Evolutionary conservation across 2,797 vertebrate species (phyloP).

Genomic region (Momotus momota): DNA sequence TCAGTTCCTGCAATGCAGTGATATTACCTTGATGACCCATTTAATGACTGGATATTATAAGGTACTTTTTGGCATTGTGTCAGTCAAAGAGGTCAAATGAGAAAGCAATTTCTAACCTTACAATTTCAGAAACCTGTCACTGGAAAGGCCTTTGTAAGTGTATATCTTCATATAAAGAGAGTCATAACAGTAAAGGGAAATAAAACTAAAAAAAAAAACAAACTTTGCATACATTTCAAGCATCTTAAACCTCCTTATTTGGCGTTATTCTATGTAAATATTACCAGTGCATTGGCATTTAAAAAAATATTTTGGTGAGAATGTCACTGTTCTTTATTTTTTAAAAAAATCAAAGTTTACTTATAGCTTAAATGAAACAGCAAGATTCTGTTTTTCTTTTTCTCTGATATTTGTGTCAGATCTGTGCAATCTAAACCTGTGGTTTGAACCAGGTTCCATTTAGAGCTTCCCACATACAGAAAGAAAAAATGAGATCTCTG

Average conservation of each 20-base stretch:
- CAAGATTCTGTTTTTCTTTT: background rate
- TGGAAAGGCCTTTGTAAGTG: background rate
- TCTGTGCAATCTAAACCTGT: background rate
- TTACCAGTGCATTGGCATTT: background rate
- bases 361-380: background rate
- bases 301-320: background rate
- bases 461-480: background rate
- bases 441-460: background rate
- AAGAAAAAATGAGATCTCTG: background rate
- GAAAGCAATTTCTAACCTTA: background rate
- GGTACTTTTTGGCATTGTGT: background rate
- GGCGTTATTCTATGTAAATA: background rate
- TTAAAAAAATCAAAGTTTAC: background rate
- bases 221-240: background rate
- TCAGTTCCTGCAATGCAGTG: background rate
- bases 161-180: background rate
- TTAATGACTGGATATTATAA: slow-evolving; percentile 12
- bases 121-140: background rate
- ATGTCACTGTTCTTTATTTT: background rate
- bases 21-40: slow-evolving; percentile 34
- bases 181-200: background rate
- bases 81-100: background rate
- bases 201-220: background rate
- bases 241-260: background rate
- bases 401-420: background rate